Conservation (phyloP, 2,888 invertebrate species). For the Chelonus formosanus region DNA sequence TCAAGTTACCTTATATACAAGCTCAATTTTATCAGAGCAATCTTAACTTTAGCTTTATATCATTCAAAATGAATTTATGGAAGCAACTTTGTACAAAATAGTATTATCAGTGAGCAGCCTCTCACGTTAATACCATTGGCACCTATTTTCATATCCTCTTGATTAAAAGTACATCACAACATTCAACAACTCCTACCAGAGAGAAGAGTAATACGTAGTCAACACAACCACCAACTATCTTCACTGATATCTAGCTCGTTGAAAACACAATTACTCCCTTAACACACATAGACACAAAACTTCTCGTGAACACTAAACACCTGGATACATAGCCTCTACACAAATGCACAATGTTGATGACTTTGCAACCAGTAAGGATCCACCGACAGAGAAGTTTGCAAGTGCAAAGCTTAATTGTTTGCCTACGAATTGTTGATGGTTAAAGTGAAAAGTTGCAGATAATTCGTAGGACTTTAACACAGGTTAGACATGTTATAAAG, state of each 20-base stretch:
- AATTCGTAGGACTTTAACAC: constrained; percentile 44
- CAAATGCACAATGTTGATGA: constrained; percentile 33
- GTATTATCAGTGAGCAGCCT: constrained; percentile 9
- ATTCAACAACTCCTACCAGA: constrained; percentile 12
- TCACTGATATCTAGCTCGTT: constrained; percentile 34
- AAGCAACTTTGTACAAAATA: no score
- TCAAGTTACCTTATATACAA: not conserved
- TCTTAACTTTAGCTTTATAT: not conserved
- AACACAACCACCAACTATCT: constrained; percentile 33
- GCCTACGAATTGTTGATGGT: constrained; percentile 57
- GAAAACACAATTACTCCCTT: constrained; percentile 41
- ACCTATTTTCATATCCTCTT: constrained; percentile 23
- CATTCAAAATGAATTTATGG: not conserved
- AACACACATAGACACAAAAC: constrained; percentile 19
- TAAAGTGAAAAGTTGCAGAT: constrained; percentile 61
- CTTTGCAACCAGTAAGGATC: constrained; percentile 35
- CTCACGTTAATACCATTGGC: constrained; percentile 28
- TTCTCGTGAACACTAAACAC: not conserved
- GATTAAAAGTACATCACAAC: constrained; percentile 28
- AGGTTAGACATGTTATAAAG: constrained; percentile 9
- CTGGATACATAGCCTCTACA: constrained; percentile 12
- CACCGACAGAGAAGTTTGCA: constrained; percentile 48
- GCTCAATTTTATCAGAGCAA: not conserved
- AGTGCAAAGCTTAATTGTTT: constrained; percentile 56
- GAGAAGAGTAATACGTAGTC: constrained; percentile 19